These are phyloP conservation scores for Sarcophaga bullata DNA, from an alignment of 1,140 invertebrate species.

Conservation along the genomic window DNA sequence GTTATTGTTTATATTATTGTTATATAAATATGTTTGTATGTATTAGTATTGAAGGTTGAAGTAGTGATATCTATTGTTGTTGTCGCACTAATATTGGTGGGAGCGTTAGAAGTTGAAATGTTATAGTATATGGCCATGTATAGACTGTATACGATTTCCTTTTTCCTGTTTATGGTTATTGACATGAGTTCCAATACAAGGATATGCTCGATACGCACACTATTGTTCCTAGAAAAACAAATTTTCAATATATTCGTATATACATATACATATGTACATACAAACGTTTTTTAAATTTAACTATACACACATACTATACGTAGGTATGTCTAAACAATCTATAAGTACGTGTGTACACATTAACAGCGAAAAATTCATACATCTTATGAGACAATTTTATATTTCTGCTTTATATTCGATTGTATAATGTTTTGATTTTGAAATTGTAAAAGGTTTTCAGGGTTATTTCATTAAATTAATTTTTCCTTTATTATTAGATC, in stretches of 20 bases:
- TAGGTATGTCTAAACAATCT: background rate
- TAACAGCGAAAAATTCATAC: too few relatives aligned
- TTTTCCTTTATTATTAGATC: too few relatives aligned
- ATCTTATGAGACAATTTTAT: too few relatives aligned
- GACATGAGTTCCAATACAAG: background rate
- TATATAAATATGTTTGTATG: background rate
- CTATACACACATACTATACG: background rate
- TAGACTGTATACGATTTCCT: slow-evolving; percentile 20
- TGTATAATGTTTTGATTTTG: too few relatives aligned
- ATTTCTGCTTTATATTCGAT: too few relatives aligned
- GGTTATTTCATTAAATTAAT: too few relatives aligned
- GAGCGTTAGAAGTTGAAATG: background rate
- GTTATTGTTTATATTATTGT: background rate
- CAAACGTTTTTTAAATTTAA: background rate
- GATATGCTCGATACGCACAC: background rate
- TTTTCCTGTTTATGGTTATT: slow-evolving; percentile 25
- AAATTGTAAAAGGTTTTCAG: too few relatives aligned
- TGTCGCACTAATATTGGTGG: background rate
- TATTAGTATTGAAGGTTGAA: background rate
- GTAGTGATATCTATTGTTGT: background rate
- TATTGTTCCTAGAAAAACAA: background rate
- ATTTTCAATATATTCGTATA: background rate
- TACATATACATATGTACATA: background rate
- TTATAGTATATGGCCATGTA: background rate
- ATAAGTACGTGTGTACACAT: background rate